Base-by-base conservation (phyloP, 2,797 vertebrate genomes). In the Hephaestus fuliginosus region DNA sequence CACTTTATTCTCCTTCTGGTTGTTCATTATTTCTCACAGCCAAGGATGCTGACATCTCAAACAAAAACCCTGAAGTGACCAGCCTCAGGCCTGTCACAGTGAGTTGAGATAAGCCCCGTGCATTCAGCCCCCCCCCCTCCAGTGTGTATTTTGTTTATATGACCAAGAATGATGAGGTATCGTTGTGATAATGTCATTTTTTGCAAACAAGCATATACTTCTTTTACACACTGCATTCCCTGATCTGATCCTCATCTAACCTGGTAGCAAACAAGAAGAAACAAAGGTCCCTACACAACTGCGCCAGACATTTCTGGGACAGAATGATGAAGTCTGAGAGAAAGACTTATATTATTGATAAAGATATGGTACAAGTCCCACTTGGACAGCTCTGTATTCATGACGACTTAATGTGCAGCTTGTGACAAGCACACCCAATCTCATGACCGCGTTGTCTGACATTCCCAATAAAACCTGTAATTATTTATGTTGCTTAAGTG, bases 401-500 rank as follows among this genome's bases (percentile, higher is more conserved):
- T 62, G 83, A 86, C 65, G 86, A 82, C 81, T 89, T 93, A 91
- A 94, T 92, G 83, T 79, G 86, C 76, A 86, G 85, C 81, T 83
- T 81, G 80, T 90, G 88, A 92, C 87, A 89, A 80, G 84, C 85
- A 48, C 79, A 84, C 49, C 82, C 79, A 82, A 83, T 89, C 77
- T 85, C 71, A 68, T 82, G 84, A 85, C 81, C 86, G 28, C 30
- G 25, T 68, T 80, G 78, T 88, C 85, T 84, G 72, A 83, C 84
- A 20, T 81, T 88, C 74, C 70, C 84, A 86, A 79, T 88, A 88
- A 83, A 89, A 80, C 82, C 89, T 93, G 84, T 80, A 93, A 94
- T 95, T 95, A 94, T 93, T 93, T 76, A 85, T 77, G 89, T 85
- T 84, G 83, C 86, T 89, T 90, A 91, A 94, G 94, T 93, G 94